Evolutionary conservation across 2,888 invertebrate genomes (phyloP).

Genomic region (Drosophila atripex): DNA sequence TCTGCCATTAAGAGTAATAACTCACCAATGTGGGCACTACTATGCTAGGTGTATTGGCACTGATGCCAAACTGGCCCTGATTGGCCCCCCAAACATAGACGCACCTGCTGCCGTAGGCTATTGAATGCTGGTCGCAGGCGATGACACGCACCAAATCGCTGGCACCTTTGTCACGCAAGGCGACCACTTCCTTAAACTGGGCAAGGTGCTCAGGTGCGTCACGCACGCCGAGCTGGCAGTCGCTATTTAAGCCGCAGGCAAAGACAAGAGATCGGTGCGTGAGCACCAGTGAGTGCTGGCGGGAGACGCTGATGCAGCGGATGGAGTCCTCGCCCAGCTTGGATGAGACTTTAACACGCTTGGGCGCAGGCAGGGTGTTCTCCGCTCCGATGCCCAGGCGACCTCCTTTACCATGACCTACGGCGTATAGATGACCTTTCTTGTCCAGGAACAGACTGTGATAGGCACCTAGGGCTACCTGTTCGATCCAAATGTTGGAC

Average conservation of each 20-base stretch:
- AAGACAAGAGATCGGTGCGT: slow-evolving; percentile 83
- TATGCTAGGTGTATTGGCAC: slow-evolving; percentile 58
- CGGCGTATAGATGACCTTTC: slow-evolving; percentile 86
- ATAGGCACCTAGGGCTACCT: slow-evolving; percentile 84
- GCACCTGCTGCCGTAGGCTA: slow-evolving; percentile 86
- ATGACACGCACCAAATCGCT: slow-evolving; percentile 85
- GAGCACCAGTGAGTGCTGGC: slow-evolving; percentile 82
- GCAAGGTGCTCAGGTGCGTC: slow-evolving; percentile 84
- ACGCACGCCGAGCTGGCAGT: slow-evolving; percentile 87
- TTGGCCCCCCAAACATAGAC: slow-evolving; percentile 93
- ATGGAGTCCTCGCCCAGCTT: slow-evolving; percentile 77
- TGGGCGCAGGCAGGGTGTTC: slow-evolving; percentile 82
- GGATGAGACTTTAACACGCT: slow-evolving; percentile 76
- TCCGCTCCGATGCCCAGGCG: slow-evolving; percentile 88
- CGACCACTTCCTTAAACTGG: slow-evolving; percentile 80
- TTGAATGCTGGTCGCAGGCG: slow-evolving; percentile 89
- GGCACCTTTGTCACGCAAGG: slow-evolving; percentile 82
- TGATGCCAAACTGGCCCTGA: slow-evolving; percentile 90
- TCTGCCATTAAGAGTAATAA: background rate
- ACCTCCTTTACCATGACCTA: slow-evolving; percentile 92
- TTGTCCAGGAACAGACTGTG: slow-evolving; percentile 82
- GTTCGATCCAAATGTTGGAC: slow-evolving; percentile 86
- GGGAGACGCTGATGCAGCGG: slow-evolving; percentile 80
- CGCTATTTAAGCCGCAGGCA: slow-evolving; percentile 87
- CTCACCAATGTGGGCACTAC: slow-evolving; percentile 75